phyloP scores from a whole-genome alignment of 2,888 invertebrate species.

The Acanthoscelides obtectus region DNA sequence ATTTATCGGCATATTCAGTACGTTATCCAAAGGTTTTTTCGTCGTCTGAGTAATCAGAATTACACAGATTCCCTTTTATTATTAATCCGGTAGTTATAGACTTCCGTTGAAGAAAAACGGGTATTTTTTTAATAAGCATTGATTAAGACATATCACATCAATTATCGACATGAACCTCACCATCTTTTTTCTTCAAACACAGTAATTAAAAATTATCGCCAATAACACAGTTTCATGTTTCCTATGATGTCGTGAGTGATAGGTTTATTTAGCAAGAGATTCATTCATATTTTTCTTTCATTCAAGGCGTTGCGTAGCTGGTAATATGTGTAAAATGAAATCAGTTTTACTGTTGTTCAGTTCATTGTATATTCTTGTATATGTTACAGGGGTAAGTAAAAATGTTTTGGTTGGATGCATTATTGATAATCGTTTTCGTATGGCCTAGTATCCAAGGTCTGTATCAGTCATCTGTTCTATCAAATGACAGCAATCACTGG shows the following conservation, averaged over 20 bases:
- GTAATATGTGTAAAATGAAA: conserved; percentile 10
- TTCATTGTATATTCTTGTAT: conserved; percentile 1
- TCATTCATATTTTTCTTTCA: not conserved
- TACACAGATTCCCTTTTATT: not conserved
- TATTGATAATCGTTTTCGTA: not conserved
- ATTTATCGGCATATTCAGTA: too few species aligned
- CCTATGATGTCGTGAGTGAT: not conserved
- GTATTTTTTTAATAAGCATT: not conserved
- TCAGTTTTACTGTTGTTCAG: not conserved
- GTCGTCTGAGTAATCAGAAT: not conserved
- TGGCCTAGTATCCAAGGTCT: too few species aligned
- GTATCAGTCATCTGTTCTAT: too few species aligned
- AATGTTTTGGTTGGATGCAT: not conserved
- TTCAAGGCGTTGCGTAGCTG: not conserved
- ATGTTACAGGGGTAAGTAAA: conserved; percentile 13
- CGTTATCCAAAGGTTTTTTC: too few species aligned
- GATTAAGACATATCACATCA: not conserved
- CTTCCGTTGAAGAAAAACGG: not conserved
- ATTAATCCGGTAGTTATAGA: not conserved
- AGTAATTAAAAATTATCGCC: not conserved
- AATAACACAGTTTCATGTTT: not conserved
- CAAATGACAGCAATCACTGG: too few species aligned
- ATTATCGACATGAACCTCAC: not conserved
- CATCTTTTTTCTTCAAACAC: not conserved
- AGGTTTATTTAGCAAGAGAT: not conserved